Evolutionary conservation across 1,140 invertebrate species (phyloP).

Genomic region (Bombus terrestris): DNA sequence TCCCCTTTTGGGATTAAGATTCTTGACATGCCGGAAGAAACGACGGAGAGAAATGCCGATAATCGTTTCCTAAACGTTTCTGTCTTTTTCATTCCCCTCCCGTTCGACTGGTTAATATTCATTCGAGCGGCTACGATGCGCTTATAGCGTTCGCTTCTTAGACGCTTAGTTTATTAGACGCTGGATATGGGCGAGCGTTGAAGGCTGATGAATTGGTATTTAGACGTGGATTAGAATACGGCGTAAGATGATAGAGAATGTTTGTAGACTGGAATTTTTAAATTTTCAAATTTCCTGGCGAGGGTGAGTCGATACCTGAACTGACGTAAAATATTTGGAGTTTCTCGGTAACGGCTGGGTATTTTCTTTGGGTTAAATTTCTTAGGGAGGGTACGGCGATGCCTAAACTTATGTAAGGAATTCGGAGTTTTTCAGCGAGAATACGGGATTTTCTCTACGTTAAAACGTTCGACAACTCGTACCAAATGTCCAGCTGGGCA

Average conservation of each 20-base stretch:
- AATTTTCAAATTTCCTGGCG: neutral
- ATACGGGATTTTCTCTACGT: no score
- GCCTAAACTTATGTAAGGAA: no score
- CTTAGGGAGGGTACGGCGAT: no score
- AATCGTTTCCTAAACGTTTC: constrained; percentile 35
- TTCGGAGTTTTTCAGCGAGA: no score
- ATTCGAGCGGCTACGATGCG: neutral
- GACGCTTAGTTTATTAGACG: neutral
- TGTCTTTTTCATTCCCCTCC: no score
- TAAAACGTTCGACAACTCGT: no score
- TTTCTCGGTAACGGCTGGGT: no score
- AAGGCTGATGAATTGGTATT: neutral
- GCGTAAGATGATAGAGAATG: neutral
- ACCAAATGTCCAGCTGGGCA: no score
- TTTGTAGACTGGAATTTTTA: neutral
- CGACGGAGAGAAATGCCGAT: constrained; percentile 24
- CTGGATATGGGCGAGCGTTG: neutral
- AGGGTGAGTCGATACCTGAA: no score
- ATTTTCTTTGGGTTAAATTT: no score
- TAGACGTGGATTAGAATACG: neutral
- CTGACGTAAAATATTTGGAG: no score
- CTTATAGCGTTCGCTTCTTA: neutral
- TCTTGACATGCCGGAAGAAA: constrained; percentile 54
- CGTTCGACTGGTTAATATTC: neutral
- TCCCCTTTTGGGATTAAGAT: constrained; percentile 61